Base-by-base conservation (phyloP, 1,140 invertebrate species). In the Palaemon carinicauda region DNA sequence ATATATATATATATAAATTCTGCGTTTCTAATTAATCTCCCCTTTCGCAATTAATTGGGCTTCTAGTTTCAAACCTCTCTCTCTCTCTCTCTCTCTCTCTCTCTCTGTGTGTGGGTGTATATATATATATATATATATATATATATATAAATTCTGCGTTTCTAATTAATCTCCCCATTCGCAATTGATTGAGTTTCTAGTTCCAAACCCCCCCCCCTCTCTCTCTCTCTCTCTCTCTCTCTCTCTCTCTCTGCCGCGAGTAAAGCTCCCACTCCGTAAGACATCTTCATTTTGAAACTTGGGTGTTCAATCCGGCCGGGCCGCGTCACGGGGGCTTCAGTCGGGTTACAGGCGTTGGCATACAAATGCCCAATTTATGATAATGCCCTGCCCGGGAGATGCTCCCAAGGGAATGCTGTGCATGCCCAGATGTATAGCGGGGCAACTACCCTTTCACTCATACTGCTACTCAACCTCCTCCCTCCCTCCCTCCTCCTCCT, bases 351-450 rank as follows among this genome's bases (percentile, higher is more conserved):
- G 81, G 81, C 71, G 81, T 83, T 71, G 81, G 71, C 81, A 83
- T 82, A 82, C 80, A 82, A 82, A 82, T 83, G 81, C 56, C 50
- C 52, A 73, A 54, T 83, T 75, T 75, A 83, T 83, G 81, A 83
- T 83, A 83, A 83, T 83, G 74, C 73, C 52, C 75, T 52, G 71
- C 81, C 71, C 74, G 75, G 75, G 81, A 73, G 81, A 83, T 54
- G 81, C 56, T 83, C 81, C 52, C 52, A 52, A 75, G 81, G 71
- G 81, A 33, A 41, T 41, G 41, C 81, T 52, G 53, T 73, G 71
- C 71, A 83, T 73, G 81, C 50, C 81, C 60, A 75, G 81, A 83
- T 75, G 21, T 75, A 83, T 75, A 73, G 80, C 21, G 65, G 24
- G 14, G 24, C 50, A n/a, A 71, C 21, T 54, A 41, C 50, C 54